These are phyloP conservation scores for Polydrusus tereticollis DNA, from an alignment of 2,888 invertebrate genomes.

Conservation along the genomic window DNA sequence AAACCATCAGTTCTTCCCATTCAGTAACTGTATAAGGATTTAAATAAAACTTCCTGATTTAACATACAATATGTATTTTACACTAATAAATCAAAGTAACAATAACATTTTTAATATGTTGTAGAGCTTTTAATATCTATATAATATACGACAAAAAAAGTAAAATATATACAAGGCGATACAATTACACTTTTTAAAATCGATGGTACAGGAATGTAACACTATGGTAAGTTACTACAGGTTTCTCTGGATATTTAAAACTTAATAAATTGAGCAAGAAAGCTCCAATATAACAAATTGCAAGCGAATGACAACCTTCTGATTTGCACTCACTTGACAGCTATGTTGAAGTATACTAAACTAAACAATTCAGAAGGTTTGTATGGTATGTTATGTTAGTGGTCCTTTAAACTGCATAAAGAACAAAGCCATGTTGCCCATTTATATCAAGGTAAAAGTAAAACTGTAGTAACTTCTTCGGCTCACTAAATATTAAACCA, in stretches of 20 bases:
- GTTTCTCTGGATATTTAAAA: not conserved
- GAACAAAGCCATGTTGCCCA: too few species aligned
- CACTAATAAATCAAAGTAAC: conserved; percentile 14
- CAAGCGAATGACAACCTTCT: too few species aligned
- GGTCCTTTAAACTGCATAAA: too few species aligned
- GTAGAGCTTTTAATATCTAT: conserved; percentile 12
- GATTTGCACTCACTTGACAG: too few species aligned
- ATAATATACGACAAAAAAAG: not conserved
- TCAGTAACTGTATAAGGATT: too few species aligned
- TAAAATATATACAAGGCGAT: not conserved
- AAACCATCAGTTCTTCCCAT: too few species aligned
- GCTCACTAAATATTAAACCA: conserved; percentile 15
- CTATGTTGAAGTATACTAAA: too few species aligned
- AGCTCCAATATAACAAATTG: too few species aligned
- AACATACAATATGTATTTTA: conserved; percentile 17
- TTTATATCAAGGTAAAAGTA: too few species aligned
- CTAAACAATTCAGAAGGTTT: too few species aligned
- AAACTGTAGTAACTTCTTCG: not conserved
- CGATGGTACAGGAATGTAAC: conserved; percentile 14
- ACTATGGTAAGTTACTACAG: conserved; percentile 10
- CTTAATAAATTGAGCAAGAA: not conserved
- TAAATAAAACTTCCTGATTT: not conserved
- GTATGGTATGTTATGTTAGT: too few species aligned
- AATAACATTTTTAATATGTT: conserved; percentile 16
- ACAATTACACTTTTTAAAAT: conserved; percentile 9